Base-by-base conservation (phyloP, 1,140 invertebrate species). In the Drosophila takahashii region DNA sequence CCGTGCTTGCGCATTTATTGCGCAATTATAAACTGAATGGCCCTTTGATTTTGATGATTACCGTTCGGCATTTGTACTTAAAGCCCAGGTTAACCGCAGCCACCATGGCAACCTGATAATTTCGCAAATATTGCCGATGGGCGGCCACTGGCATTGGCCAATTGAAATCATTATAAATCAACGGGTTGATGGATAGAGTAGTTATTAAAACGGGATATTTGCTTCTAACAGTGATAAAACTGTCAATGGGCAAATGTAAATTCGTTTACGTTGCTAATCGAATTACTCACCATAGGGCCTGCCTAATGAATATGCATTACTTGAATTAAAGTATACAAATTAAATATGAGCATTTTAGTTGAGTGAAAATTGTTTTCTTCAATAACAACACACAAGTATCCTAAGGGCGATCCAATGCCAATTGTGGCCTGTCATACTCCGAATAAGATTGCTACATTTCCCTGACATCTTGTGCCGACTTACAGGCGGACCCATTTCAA, bases 51-150 rank as follows among this genome's bases (percentile, higher is more conserved):
- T 58, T 44, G 36, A 36, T 80, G 22, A 72, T 64, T 70, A 50
- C 62, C 54, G 13, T 29, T 47, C 42, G 61, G 50, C 67, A 74
- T 54, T 62, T 41, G 45, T 22, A 26, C 45, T 37, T 48, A 32
- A 53, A 69, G 32, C 50, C 26, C 32, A 58, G 75, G 64, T 34
- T 45, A 45, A 48, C 81, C 81, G 27, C 45, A 76, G 81, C 58
- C 44, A 26, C 48, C 51, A 60, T 48, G n/a, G 56, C 22, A 26
- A 42, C 41, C n/a, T 18, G 50, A 48, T 57, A 34, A 70, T 70
- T 56, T 56, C 26, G 32, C 48, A 36, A 47, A 45, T 69, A 32
- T 22, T n/a, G 45, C 13, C 4, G 1, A 18, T 7, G 18, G 36
- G 15, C 2, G 5, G 15, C 7, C 26, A 41, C 22, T 6, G 5